Percentiles rank a stretch among this genome's conserved stretches.
Evolutionary conservation across 1,140 invertebrate species (phyloP).

Genomic region (Drosophila burlai): DNA sequence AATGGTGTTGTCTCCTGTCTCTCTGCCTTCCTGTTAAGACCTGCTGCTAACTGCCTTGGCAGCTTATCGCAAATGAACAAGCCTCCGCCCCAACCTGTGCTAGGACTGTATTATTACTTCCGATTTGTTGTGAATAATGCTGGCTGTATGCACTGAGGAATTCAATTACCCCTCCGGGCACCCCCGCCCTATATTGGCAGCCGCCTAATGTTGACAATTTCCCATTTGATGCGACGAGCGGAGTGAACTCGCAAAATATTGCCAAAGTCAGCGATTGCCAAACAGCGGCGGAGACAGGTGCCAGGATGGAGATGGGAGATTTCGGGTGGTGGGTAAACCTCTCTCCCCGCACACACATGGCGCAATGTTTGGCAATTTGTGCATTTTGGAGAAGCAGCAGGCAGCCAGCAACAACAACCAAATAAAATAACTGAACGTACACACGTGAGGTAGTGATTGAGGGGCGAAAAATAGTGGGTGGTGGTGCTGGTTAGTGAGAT

Average conservation of each 20-base stretch:
- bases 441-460: slow-evolving; percentile 52
- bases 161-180: slow-evolving; percentile 66
- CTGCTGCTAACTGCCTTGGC: slow-evolving; percentile 32
- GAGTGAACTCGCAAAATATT: slow-evolving; percentile 59
- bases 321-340: slow-evolving; percentile 57
- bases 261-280: slow-evolving; percentile 60
- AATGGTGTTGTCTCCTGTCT: slow-evolving; percentile 4
- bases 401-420: slow-evolving; percentile 42
- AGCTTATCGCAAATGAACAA: slow-evolving; percentile 63
- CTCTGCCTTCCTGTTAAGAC: slow-evolving; percentile 7
- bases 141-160: slow-evolving; percentile 68
- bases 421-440: slow-evolving; percentile 66
- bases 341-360: slow-evolving; percentile 36
- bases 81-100: slow-evolving; percentile 6
- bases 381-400: slow-evolving; percentile 43
- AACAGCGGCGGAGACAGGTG: slow-evolving; percentile 11
- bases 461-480: slow-evolving; percentile 1
- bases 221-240: slow-evolving; percentile 69
- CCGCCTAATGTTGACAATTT: slow-evolving; percentile 82
- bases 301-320: slow-evolving; percentile 19
- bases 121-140: slow-evolving; percentile 80
- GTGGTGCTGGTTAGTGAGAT: background rate
- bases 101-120: slow-evolving; percentile 74
- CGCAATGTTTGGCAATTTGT: slow-evolving; percentile 81
- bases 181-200: slow-evolving; percentile 47